Evolutionary conservation across 2,888 invertebrate genomes (phyloP).

Genomic region (Leptopterna dolabrata): DNA sequence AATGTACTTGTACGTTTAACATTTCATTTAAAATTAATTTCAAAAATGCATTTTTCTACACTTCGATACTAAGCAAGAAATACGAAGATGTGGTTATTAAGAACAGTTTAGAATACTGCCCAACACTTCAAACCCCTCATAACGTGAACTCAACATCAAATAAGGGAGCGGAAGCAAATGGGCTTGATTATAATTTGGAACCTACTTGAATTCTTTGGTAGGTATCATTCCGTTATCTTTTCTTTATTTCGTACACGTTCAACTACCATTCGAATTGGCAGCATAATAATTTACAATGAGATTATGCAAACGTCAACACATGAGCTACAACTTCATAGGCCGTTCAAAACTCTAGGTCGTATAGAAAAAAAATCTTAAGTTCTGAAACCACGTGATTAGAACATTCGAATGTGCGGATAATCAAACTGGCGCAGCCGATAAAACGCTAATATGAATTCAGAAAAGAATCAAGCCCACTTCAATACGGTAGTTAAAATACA

Average conservation of each 20-base stretch:
- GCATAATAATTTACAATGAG: background rate
- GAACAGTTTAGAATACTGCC: background rate
- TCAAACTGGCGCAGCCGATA: background rate
- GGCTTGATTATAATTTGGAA: background rate
- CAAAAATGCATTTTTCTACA: background rate
- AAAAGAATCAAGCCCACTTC: background rate
- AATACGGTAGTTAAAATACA: background rate
- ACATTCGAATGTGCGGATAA: background rate
- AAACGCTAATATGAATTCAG: background rate
- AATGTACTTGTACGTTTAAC: background rate
- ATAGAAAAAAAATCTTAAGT: background rate
- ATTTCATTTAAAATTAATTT: background rate
- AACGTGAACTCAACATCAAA: background rate
- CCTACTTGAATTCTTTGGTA: background rate
- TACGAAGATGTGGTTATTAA: background rate
- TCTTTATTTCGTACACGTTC: too few species aligned
- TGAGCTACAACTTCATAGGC: conserved; percentile 10
- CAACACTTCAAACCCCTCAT: background rate
- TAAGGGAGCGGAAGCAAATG: background rate
- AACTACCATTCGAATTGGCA: background rate
- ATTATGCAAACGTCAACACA: background rate
- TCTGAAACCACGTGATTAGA: background rate
- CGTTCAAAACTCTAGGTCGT: background rate
- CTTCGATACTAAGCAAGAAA: background rate
- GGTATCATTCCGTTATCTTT: too few species aligned